phyloP scores from a whole-genome alignment of 2,888 invertebrate species.

The Rhodophaea formosa region DNA sequence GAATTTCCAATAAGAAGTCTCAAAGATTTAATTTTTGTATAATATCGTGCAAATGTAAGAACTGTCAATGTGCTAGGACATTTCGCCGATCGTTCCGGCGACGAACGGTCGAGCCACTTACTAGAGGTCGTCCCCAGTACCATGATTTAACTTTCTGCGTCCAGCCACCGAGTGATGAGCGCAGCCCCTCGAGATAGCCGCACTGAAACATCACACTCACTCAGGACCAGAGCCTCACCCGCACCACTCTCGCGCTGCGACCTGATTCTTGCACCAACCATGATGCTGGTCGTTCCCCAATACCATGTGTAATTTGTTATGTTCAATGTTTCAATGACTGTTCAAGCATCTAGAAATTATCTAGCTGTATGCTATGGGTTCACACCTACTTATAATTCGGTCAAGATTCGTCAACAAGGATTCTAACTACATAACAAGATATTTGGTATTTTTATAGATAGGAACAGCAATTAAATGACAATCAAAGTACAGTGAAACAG shows the following conservation, averaged over 20 bases:
- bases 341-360: slow-evolving; percentile 54
- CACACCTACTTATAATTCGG: slow-evolving; percentile 32
- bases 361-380: slow-evolving; percentile 48
- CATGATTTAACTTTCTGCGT: slow-evolving; percentile 98
- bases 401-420: slow-evolving; percentile 23
- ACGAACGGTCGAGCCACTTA: slow-evolving; percentile 85
- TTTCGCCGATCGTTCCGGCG: slow-evolving; percentile 66
- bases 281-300: slow-evolving; percentile 22
- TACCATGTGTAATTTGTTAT: slow-evolving; percentile 49
- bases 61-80: slow-evolving; percentile 77
- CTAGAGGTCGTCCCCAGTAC: slow-evolving; percentile 98
- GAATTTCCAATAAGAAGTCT: slow-evolving; percentile 60
- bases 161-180: slow-evolving; percentile 96
- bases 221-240: slow-evolving; percentile 64
- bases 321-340: slow-evolving; percentile 52
- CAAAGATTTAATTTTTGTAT: slow-evolving; percentile 40
- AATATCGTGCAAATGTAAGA: slow-evolving; percentile 76
- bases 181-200: slow-evolving; percentile 96
- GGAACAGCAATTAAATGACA: slow-evolving; percentile 22
- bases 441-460: slow-evolving; percentile 19
- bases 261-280: slow-evolving; percentile 19
- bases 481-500: slow-evolving; percentile 22
- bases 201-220: slow-evolving; percentile 87
- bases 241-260: slow-evolving; percentile 12
- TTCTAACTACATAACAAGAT: slow-evolving; percentile 28